Evolutionary conservation across 2,888 invertebrate genomes (phyloP).

Genomic region (Eupithecia abbreviata): DNA sequence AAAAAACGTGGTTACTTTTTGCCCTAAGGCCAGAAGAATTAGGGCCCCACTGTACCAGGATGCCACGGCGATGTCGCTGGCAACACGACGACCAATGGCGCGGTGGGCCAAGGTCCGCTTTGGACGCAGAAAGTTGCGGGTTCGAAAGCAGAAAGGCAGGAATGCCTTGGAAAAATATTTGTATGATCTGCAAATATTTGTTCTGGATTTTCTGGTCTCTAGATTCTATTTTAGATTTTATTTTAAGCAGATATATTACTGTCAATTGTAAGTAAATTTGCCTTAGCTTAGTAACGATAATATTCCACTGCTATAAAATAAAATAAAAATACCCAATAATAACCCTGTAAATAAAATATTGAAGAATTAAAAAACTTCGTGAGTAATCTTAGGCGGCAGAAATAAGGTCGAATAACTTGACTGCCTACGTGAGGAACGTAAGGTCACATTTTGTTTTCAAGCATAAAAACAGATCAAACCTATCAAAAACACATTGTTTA

Average conservation of each 20-base stretch:
- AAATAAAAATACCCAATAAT: no score
- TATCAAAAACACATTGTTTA: constrained; percentile 20
- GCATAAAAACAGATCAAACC: background rate
- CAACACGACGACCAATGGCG: no score
- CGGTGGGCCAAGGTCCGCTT: no score
- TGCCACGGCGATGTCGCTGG: no score
- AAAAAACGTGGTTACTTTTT: background rate
- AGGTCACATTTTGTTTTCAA: background rate
- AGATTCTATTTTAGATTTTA: background rate
- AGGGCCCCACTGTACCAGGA: no score
- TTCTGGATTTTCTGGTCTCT: background rate
- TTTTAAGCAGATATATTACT: background rate
- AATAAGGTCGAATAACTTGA: background rate
- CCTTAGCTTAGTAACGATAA: background rate
- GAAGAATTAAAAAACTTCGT: background rate
- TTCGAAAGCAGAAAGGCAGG: no score
- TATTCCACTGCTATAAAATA: background rate
- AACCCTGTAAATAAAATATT: background rate
- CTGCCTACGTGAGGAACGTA: background rate
- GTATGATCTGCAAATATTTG: no score
- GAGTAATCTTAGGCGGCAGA: background rate
- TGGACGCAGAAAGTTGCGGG: no score
- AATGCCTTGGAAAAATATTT: no score
- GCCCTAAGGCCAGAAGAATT: background rate
- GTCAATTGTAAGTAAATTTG: background rate